Percentiles rank a stretch among this genome's conserved stretches.
Evolutionary conservation across 2,888 invertebrate species (phyloP).

Genomic region (Carabus problematicus): DNA sequence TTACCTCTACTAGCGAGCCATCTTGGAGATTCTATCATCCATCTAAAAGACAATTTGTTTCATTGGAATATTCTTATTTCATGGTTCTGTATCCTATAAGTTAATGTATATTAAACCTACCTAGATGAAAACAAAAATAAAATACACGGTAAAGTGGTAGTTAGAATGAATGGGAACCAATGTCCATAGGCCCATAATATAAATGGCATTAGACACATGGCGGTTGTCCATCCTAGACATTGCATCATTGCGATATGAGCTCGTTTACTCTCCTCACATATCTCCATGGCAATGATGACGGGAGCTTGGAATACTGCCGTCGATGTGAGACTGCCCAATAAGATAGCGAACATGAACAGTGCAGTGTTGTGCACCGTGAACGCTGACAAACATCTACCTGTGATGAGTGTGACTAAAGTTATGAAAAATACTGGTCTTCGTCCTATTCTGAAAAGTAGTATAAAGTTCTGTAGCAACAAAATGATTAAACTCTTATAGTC

Average conservation of each 20-base stretch:
- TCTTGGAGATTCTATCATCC: conserved; percentile 69
- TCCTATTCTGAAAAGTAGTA: conserved; percentile 57
- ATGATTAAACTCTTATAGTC: neutral
- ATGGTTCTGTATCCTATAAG: conserved; percentile 8
- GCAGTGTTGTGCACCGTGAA: conserved; percentile 57
- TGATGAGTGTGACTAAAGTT: conserved; percentile 58
- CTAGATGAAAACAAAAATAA: conserved; percentile 59
- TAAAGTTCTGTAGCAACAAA: conserved; percentile 4
- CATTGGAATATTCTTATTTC: conserved; percentile 5
- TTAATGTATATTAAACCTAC: conserved; percentile 52
- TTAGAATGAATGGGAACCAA: conserved; percentile 61
- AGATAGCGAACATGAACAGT: conserved; percentile 58
- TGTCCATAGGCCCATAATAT: conserved; percentile 62
- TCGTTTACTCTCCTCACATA: conserved; percentile 61
- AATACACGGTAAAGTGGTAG: conserved; percentile 60
- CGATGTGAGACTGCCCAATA: conserved; percentile 60
- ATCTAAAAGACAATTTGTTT: conserved; percentile 56
- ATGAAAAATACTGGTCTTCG: conserved; percentile 62
- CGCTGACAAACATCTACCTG: conserved; percentile 58
- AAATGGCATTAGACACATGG: conserved; percentile 61
- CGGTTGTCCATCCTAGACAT: conserved; percentile 63
- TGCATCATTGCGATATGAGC: conserved; percentile 62
- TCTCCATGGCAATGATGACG: conserved; percentile 64
- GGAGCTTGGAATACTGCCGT: conserved; percentile 62
- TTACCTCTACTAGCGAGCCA: conserved; percentile 67